A percentile compares a stretch with the other conserved stretches of the same genome.
These are phyloP conservation scores for Lota lota DNA, from an alignment of 2,113 vertebrate species.

Conservation along the genomic window DNA sequence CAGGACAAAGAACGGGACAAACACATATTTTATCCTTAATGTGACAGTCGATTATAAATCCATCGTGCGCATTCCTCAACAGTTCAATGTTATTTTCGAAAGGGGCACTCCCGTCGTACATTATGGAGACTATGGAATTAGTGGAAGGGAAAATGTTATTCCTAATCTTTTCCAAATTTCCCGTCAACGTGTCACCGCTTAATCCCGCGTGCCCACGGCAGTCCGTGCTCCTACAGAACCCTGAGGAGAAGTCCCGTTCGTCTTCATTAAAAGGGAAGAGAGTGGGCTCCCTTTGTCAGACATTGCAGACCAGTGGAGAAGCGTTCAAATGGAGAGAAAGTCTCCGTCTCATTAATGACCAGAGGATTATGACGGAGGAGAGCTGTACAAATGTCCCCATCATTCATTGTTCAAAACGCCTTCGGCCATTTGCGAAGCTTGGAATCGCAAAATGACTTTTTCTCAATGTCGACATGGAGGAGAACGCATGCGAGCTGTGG, in stretches of 20 bases:
- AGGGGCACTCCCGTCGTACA: slow-evolving; percentile 26
- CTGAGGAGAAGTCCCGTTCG: slow-evolving; percentile 40
- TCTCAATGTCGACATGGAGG: too few relatives aligned
- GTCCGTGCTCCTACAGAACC: slow-evolving; percentile 37
- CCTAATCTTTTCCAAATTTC: slow-evolving; percentile 21
- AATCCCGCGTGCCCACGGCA: slow-evolving; percentile 27
- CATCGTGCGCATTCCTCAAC: slow-evolving; percentile 11
- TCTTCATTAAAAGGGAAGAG: slow-evolving; percentile 55
- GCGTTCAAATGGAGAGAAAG: slow-evolving; percentile 40
- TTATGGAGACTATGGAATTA: slow-evolving; percentile 28
- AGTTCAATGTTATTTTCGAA: slow-evolving; percentile 20
- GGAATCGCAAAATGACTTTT: background rate
- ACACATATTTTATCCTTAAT: slow-evolving; percentile 31
- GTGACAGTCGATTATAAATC: slow-evolving; percentile 25
- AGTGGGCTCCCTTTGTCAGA: slow-evolving; percentile 40
- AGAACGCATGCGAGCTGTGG: too few relatives aligned
- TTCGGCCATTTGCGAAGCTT: slow-evolving; percentile 19
- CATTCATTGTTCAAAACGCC: slow-evolving; percentile 21
- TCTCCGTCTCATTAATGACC: slow-evolving; percentile 53
- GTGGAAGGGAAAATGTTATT: slow-evolving; percentile 1
- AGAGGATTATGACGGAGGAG: slow-evolving; percentile 54
- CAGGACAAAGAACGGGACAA: slow-evolving; percentile 14
- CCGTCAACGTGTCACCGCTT: slow-evolving; percentile 19
- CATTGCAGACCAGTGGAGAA: slow-evolving; percentile 38
- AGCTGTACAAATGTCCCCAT: slow-evolving; percentile 44